Evolutionary conservation across 2,888 invertebrate genomes (phyloP), one percentile per base, ranked within the genome.

Genomic region (Meiosimyza platycephala): DNA sequence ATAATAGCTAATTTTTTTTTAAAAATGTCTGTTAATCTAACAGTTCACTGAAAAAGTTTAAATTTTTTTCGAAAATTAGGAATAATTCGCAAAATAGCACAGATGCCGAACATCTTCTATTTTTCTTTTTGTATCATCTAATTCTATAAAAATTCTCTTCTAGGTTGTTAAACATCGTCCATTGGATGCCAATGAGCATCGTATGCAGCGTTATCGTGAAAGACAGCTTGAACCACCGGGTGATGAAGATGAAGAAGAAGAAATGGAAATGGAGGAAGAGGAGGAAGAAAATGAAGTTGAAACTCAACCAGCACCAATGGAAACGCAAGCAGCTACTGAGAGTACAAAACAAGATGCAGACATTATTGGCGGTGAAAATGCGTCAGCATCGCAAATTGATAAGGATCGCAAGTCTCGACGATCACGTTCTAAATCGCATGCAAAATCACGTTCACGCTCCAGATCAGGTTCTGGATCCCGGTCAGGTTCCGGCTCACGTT

Each of bases 141-240:
- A n/a, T 57, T 13, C 4, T 33, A 1, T 40, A 1, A 40, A 40
- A 52, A 28, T 6, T 28, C 48, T 12, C 9, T 62, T 66, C 2
- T 51, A 83, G 83, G 82, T 84, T 28, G 97, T 98, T 3, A 94
- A 94, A 67, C 98, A 98, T 86, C 90, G 97, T 54, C 93, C 95
- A 6, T 90, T 98, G 80, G 93, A 94, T 83, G 94, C 93, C 0
- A 89, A 91, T 60, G 98, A 98, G 85, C 93, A 94, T 84, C 91
- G 93, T 76, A 94, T 96, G 91, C 95, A 97, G 78, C 88, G 95
- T 67, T 92, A 93, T 76, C 89, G 98, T 60, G 94, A 97, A 88
- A 93, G 92, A 78, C 95, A 96, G 85, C 89, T 98, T 47, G 97
- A 98, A 85, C 95, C 96, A 3, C 91, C 94, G 6, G 92, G 92